Conservation (phyloP, 1,140 invertebrate species). For the Musca vetustissima region DNA sequence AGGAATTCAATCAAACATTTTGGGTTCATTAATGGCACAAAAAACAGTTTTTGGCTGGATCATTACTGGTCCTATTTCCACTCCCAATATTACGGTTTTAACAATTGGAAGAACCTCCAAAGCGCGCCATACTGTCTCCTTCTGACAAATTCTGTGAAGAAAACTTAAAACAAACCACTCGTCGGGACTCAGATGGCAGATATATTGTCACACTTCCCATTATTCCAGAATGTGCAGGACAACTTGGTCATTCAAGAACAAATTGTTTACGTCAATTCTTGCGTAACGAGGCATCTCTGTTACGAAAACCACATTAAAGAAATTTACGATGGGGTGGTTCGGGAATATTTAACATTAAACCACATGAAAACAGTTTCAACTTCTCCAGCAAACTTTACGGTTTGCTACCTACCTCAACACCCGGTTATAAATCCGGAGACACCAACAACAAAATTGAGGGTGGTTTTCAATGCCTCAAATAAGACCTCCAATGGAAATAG, state of each 20-base stretch:
- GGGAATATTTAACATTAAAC: constrained; percentile 17
- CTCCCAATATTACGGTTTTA: background rate
- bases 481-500: constrained; percentile 33
- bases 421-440: constrained; percentile 21
- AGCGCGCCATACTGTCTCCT: background rate
- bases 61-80: background rate
- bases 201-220: too few species aligned
- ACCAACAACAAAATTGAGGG: constrained; percentile 37
- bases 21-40: background rate
- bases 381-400: background rate
- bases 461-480: constrained; percentile 42
- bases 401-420: constrained; percentile 27
- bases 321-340: constrained; percentile 10
- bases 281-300: background rate
- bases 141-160: constrained; percentile 2
- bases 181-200: too few species aligned
- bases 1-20: too few species aligned
- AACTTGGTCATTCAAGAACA: too few species aligned
- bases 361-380: constrained; percentile 18
- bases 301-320: constrained; percentile 11
- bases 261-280: too few species aligned
- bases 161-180: too few species aligned
- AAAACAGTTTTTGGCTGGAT: background rate
- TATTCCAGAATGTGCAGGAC: too few species aligned
- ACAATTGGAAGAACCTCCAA: background rate